Base-by-base conservation (phyloP, 2,113 vertebrate species). In the Geothlypis trichas region DNA sequence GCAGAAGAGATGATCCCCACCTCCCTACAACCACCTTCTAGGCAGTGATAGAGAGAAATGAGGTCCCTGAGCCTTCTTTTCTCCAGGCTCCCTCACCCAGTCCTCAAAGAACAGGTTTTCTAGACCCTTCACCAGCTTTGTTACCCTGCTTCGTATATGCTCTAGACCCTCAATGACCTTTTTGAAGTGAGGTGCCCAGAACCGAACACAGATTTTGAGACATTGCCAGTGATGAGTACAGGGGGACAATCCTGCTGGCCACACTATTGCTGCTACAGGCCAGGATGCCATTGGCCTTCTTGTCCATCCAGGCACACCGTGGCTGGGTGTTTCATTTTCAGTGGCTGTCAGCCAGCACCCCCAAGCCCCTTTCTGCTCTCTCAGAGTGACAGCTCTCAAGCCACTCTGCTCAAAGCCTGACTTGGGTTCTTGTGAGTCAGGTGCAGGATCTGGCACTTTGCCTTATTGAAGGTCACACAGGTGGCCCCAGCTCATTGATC, bases 271-370 rank as follows among this genome's bases (percentile, higher is more conserved):
- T 72, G 67, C 31, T 12, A 5, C 7, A 31, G 7, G 24, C 31
- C 35, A 57, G 49, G 67, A 27, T 72, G 17, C 14, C 42, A 22
- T 0, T 57, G 24, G 41, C 26, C 11, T 49, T 72, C 46, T 31
- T 80, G 58, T 31, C 21, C 9, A 31, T 14, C 35, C 0, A 0
- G 47, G 16, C 16, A 47, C 30, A 18, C 7, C 0, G 17, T 63
- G 58, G 17, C n/a, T n/a, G n/a, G n/a, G n/a, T n/a, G n/a, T n/a
- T 5, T 73, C 9, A 7, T 58, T 13, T 49, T 65, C 11, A 9
- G 18, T 7, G 4, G 7, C 51, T 88, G 59, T 28, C 31, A 41
- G 3, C 16, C 30, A 57, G 17, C 16, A 22, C 6, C 20, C 15
- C 5, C 31, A 73, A 6, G 10, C 19, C 67, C 9, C 22, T 27